A percentile compares a stretch with the other conserved stretches of the same genome.
phyloP scores from a whole-genome alignment of 2,113 vertebrate species.

The Crotalus viridis region DNA sequence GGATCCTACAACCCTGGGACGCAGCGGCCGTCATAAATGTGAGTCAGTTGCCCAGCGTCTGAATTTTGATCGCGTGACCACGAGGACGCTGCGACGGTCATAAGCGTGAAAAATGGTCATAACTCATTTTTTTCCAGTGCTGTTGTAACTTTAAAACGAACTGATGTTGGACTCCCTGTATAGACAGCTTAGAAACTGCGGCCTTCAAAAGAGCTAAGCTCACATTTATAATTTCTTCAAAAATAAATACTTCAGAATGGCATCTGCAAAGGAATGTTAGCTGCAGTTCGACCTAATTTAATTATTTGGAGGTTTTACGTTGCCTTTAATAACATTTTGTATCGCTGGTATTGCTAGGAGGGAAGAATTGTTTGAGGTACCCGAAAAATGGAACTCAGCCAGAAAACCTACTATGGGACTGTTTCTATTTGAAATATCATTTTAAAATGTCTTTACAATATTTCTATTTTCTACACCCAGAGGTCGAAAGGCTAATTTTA shows the following conservation, averaged over 20 bases:
- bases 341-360: neutral
- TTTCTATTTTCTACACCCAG: neutral
- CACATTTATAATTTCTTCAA: neutral
- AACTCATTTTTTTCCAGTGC: neutral
- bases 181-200: neutral
- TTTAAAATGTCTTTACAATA: neutral
- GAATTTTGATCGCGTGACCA: neutral
- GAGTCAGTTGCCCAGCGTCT: neutral
- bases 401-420: neutral
- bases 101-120: neutral
- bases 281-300: no score
- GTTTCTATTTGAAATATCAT: neutral
- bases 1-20: no score
- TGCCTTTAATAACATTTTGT: neutral
- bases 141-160: neutral
- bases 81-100: rapidly evolving
- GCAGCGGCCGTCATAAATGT: neutral
- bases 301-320: neutral
- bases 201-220: neutral
- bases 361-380: neutral
- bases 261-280: neutral
- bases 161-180: no score
- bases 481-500: neutral
- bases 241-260: neutral
- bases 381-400: neutral